Base-by-base conservation (phyloP, 2,888 invertebrate genomes). In the Caenorhabditis sp. region DNA sequence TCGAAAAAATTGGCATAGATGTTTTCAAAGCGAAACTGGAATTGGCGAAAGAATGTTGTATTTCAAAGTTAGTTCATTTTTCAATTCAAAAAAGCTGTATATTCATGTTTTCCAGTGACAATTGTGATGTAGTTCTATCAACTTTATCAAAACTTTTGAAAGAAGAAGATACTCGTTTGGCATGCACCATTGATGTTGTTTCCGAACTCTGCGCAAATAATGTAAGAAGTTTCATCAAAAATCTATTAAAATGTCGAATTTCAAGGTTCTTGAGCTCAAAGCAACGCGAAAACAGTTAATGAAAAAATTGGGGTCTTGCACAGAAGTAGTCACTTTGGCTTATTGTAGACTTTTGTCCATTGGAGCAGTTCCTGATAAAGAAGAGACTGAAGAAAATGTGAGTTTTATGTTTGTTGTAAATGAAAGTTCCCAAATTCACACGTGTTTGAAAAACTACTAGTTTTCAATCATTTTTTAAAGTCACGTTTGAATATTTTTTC, bases 271-370 rank as follows among this genome's bases (percentile, higher is more conserved):
- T 1, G 69, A 69, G 1, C 4, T 64, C 8, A 23, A n/a, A 50
- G n/a, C 23, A 6, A 31, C 57, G 17, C 27, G 27, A 17, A 36
- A 43, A 55, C 62, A 36, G 23, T 57, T 58, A 6, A 17, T 23
- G 43, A 66, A 66, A 54, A 59, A 43, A 31, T 0, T 23, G 49
- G 58, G 3, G 43, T 49, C 43, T 5, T 61, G 54, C 58, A 67
- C 68, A 31, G 62, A 69, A 36, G 24, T 27, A 1, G 62, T 63
- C 0, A 19, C 43, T 10, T 19, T 55, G 2, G 36, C 58, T 0
- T 74, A 74, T 12, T 74, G 69, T n/a, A 36, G 55, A 1, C 12
- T 69, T 12, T 24, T 74, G 2, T 21, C 55, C 1, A 2, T 60
- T 0, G 69, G 63, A 8, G 24, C 36, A 5, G 27, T 27, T 21